Base-by-base conservation (phyloP, 2,113 vertebrate genomes). In the Electrona antarctica region DNA sequence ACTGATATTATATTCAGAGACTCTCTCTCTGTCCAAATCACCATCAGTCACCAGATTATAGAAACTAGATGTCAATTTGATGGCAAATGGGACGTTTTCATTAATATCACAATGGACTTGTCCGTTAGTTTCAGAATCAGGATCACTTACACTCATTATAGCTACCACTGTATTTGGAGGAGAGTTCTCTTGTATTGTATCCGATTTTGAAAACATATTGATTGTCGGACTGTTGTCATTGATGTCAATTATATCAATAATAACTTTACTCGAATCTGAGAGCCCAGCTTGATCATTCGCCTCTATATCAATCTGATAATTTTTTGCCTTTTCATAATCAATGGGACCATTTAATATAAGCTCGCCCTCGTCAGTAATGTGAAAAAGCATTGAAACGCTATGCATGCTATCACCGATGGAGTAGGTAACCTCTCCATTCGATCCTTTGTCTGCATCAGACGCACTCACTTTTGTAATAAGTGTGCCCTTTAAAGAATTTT, bases 171-270 rank as follows among this genome's bases (percentile, higher is more conserved):
- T 90, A 7, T 66, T 76, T 14, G 68, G 49, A 2, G 12, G 7
- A 2, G 60, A 12, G 3, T 84, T 55, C 28, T 90, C 89, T 59
- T 13, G 52, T 61, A 93, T 47, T 3, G 65, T 58, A 60, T 4
- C 33, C 3, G 79, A 89, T 2, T 86, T 71, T 48, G 90, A 90
- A 49, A 79, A 88, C 0, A 90, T 52, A 1, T 69, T 81, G 10
- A 92, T 73, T n/a, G 77, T 77, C 7, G 90, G 93, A 1, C 83
- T 4, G 58, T 94, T 93, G 67, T 94, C 93, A 85, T 94, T 94
- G 3, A 90, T 67, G 71, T 93, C 93, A 6, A 86, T 33, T 0
- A 93, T 76, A 46, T 90, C 88, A 6, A 94, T 81, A 0, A 87
- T 72, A 0, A 94, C 78, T 68, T 93, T 92, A 55, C 91, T 90